phyloP scores from a whole-genome alignment of 1,140 invertebrate species.

The Pteromalus puparum region DNA sequence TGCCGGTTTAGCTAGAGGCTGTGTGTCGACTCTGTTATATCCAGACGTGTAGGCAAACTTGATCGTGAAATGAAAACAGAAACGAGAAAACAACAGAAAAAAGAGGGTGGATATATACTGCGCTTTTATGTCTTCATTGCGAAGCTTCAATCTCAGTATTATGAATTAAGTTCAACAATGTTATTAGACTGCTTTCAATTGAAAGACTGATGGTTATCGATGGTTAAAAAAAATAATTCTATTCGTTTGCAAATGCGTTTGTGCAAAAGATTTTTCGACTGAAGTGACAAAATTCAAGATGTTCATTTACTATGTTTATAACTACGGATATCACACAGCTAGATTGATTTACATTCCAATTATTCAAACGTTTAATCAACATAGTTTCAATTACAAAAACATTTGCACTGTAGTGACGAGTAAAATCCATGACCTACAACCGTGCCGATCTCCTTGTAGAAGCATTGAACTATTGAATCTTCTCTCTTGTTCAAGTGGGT shows the following conservation, averaged over 20 bases:
- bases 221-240: no score
- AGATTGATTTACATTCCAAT: background rate
- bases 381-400: background rate
- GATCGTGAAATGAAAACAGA: constrained; percentile 72
- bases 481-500: background rate
- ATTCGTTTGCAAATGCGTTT: no score
- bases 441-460: background rate
- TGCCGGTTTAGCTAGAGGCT: background rate
- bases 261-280: background rate
- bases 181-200: no score
- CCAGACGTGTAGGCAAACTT: constrained; percentile 69
- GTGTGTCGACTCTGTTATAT: constrained; percentile 23
- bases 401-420: background rate
- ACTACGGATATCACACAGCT: no score
- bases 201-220: no score
- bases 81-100: constrained; percentile 43
- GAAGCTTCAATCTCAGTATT: no score
- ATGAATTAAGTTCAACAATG: no score
- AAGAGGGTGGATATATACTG: constrained; percentile 20
- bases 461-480: no score
- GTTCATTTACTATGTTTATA: background rate
- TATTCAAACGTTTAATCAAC: background rate
- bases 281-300: background rate
- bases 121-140: constrained; percentile 37
- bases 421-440: background rate